Evolutionary conservation across 2,888 invertebrate species (phyloP), one percentile per base, ranked within the genome.

Genomic region (Polyommatus iphigenia): DNA sequence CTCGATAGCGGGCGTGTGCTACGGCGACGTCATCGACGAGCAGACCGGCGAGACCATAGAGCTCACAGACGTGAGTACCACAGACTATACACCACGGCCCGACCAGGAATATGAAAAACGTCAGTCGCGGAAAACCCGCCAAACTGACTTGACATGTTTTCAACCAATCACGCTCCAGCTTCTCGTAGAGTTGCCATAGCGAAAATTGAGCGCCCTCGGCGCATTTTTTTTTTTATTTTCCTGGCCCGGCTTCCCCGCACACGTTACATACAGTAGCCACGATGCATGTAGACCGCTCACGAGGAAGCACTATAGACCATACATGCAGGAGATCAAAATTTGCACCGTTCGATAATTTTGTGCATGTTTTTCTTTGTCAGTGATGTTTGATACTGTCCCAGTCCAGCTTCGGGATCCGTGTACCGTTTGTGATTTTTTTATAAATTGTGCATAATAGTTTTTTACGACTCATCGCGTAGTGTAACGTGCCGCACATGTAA

Each of bases 21-120:
- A 98, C 91, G 99, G 99, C 29, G 99, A 99, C 90, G 95, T 98
- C 79, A 95, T 98, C 79, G 98, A 99, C 91, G 96, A 97, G 82
- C 95, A 95, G 84, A 98, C 98, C 76, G 98, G 98, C 67, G 98
- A 98, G 91, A 95, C 97, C 78, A 94, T 98, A 81, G 98, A 98
- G 88, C 95, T 98, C 75, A 96, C 96, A 77, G 98, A 98, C 94
- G 98, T 97, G 94, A 81, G 83, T 82, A 62, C 75, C 73, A 50
- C 29, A 24, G 20, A 50, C 75, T 5, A 67, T 20, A 24, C 41
- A 59, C 57, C 57, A 5, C 5, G 5, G 67, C 67, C 67, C 20
- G 67, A 7, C 67, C 29, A 67, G 67, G 67, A 67, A 32, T 15
- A 18, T 67, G 29, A 6, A 67, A 29, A 29, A 62, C 13, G 13